Percentiles rank a stretch among this genome's conserved stretches.
Conservation (phyloP, 2,113 vertebrate species). For the Carlito syrichta region DNA sequence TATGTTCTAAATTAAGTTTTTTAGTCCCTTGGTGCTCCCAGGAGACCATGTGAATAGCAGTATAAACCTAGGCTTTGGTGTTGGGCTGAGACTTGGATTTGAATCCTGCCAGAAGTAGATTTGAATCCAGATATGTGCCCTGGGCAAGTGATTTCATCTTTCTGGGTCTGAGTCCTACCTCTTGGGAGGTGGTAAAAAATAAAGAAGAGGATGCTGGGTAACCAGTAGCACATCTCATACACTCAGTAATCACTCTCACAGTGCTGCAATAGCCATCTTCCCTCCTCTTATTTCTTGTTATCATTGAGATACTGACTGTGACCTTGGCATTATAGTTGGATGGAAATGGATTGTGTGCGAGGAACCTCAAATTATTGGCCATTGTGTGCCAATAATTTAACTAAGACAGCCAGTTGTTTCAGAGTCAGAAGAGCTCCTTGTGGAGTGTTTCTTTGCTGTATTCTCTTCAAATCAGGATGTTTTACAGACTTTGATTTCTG, state of each 20-base stretch:
- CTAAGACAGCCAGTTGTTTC: neutral
- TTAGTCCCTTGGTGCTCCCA: accelerated
- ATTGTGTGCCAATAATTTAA: neutral
- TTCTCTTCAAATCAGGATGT: neutral
- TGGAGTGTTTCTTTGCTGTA: neutral
- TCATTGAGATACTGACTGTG: accelerated
- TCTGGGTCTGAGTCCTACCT: no score
- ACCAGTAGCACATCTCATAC: accelerated
- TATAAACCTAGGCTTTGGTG: neutral
- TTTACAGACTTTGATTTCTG: neutral
- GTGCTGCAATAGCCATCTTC: accelerated
- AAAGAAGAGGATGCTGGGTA: neutral
- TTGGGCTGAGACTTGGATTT: neutral
- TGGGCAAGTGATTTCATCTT: neutral
- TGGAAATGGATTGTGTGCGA: accelerated
- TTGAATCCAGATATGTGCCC: neutral
- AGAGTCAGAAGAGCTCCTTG: neutral
- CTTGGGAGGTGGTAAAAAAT: neutral
- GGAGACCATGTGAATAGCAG: neutral
- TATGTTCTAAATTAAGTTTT: neutral
- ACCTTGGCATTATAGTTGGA: neutral
- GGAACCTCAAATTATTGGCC: no score
- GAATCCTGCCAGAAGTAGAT: neutral
- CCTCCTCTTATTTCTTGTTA: neutral
- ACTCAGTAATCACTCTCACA: accelerated